Percentiles rank a stretch among this genome's conserved stretches.
phyloP scores from a whole-genome alignment of 2,888 invertebrate genomes.

The Reticulitermes lucifugus region DNA sequence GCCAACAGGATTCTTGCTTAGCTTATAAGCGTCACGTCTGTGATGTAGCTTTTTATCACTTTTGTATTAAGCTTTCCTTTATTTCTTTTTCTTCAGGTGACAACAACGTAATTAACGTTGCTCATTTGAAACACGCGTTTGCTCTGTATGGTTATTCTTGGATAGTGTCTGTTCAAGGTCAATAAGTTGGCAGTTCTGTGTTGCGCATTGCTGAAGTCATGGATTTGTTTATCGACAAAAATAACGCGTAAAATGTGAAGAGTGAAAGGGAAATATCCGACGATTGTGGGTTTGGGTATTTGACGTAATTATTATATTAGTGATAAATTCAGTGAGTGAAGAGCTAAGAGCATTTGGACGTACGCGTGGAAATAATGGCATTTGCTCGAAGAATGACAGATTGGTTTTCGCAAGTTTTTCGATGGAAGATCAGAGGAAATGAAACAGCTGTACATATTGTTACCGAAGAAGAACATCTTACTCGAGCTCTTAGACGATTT shows the following conservation, averaged over 20 bases:
- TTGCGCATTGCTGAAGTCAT: conserved; percentile 36
- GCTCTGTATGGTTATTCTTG: neutral
- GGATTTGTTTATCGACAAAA: conserved; percentile 39
- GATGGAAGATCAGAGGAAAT: conserved; percentile 38
- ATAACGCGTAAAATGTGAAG: conserved; percentile 50
- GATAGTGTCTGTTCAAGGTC: conserved; percentile 20
- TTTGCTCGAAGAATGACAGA: conserved; percentile 47
- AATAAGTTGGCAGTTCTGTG: conserved; percentile 16
- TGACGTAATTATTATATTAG: neutral
- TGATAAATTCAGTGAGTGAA: conserved; percentile 16
- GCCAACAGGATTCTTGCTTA: no score
- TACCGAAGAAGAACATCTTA: conserved; percentile 46
- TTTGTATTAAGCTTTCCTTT: neutral
- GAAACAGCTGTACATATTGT: conserved; percentile 42
- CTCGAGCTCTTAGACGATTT: conserved; percentile 49
- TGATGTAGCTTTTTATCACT: no score
- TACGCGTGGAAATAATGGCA: neutral
- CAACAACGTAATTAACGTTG: neutral
- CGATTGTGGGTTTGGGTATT: neutral
- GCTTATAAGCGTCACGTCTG: no score
- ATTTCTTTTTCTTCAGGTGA: neutral
- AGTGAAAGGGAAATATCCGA: neutral
- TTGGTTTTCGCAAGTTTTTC: conserved; percentile 47
- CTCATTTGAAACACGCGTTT: neutral
- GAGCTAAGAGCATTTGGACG: neutral